Evolutionary conservation across 1,140 invertebrate species (phyloP).

Genomic region (Phortica variegata): DNA sequence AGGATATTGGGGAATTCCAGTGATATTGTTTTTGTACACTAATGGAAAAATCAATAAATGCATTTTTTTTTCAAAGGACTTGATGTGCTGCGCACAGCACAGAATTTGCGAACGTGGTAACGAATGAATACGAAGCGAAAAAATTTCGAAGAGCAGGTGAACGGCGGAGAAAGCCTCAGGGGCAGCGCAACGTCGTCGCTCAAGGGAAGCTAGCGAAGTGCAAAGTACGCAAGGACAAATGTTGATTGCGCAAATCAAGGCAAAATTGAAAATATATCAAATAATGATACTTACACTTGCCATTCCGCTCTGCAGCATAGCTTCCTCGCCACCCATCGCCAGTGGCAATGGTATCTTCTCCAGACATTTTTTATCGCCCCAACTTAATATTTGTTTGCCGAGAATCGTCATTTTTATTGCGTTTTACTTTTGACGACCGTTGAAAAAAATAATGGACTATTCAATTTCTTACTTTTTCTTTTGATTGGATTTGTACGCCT

Average conservation of each 20-base stretch:
- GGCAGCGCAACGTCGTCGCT: no score
- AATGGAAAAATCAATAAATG: conserved; percentile 46
- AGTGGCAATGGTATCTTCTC: conserved; percentile 67
- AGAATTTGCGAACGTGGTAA: neutral
- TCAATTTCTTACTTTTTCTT: no score
- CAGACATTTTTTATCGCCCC: conserved; percentile 36
- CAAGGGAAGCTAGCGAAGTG: conserved; percentile 11
- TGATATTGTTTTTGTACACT: no score
- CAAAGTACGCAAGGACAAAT: conserved; percentile 31
- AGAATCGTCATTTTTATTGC: conserved; percentile 37
- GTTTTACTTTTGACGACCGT: neutral
- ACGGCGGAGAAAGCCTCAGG: no score
- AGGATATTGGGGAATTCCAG: conserved; percentile 41
- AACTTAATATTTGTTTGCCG: conserved; percentile 22
- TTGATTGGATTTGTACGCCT: no score
- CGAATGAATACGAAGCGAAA: neutral
- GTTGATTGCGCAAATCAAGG: conserved; percentile 29
- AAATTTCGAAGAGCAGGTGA: no score
- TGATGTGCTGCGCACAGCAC: conserved; percentile 12
- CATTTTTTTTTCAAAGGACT: no score
- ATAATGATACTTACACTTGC: conserved; percentile 34
- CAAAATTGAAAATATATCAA: neutral
- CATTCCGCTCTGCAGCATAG: conserved; percentile 40
- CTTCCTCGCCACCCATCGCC: conserved; percentile 61
- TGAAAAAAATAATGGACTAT: no score